Evolutionary conservation across 2,113 vertebrate species (phyloP), one percentile per base, ranked within the genome.

Genomic region (Rissa tridactyla): DNA sequence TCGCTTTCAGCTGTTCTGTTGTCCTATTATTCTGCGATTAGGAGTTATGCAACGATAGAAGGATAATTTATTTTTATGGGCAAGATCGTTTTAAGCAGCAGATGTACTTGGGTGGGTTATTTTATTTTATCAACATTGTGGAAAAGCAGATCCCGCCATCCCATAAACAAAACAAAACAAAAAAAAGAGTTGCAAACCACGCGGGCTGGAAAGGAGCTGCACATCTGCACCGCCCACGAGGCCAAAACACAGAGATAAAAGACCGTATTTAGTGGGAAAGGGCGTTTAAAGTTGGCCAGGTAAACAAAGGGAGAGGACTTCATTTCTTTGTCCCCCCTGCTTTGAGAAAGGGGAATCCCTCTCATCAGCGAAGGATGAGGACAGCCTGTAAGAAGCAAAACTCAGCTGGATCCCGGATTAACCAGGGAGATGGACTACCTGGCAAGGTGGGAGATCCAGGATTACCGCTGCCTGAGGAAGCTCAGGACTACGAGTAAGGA

Each of bases 161-260:
- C 60, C 55, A 21, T 11, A 73, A 96, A 92, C 81, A 94, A 82
- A 92, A 32, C 22, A 54, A 49, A 38, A 51, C 32, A 52, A 69
- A 46, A 34, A 25, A 70, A 65, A 29, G 61, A 80, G 40, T 3
- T 89, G 55, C 32, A 96, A 89, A 95, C 73, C 49, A 29, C 47
- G 10, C 0, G 3, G 44, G 73, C 65, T 87, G 61, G 77, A 68
- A 82, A 71, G 70, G 70, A 95, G 81, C 57, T 68, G 81, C 83
- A 95, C 89, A 91, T 94, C 96, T 97, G 94, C 93, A 79, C 25
- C 8, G 26, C 82, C 73, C 61, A 84, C 11, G 14, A 64, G 89
- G 89, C 61, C 81, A 80, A 76, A 55, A 66, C 25, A 5, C 27
- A 13, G 66, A 87, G 91, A 96, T 85, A 65, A 97, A 95, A 96